These are phyloP conservation scores for Scaptomyza montana DNA, from an alignment of 1,140 invertebrate genomes.

Conservation along the genomic window DNA sequence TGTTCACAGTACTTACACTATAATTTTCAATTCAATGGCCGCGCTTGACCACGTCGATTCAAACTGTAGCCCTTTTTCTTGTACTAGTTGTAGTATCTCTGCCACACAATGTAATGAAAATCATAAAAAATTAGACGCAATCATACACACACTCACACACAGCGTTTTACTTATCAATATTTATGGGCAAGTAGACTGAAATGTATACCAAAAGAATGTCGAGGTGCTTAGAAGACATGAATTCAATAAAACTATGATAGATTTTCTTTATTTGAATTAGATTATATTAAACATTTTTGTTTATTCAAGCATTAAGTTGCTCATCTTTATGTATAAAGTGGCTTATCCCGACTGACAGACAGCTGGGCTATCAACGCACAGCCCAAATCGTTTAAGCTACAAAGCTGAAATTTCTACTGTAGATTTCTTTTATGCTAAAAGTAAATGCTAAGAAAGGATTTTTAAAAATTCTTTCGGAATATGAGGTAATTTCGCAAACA, in stretches of 20 bases:
- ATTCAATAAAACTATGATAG: neutral
- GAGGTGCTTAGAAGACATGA: neutral
- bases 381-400: too few species aligned
- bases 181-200: conserved; percentile 21
- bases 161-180: conserved; percentile 41
- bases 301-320: neutral
- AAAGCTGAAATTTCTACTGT: too few species aligned
- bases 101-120: conserved; percentile 62
- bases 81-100: conserved; percentile 2
- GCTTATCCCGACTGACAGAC: too few species aligned
- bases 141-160: conserved; percentile 17
- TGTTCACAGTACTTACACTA: neutral
- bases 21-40: conserved; percentile 41
- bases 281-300: neutral
- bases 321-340: too few species aligned
- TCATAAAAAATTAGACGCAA: conserved; percentile 66
- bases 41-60: conserved; percentile 62
- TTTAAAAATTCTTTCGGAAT: too few species aligned
- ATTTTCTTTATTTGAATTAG: neutral
- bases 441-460: too few species aligned
- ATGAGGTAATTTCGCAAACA: too few species aligned
- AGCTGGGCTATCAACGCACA: too few species aligned
- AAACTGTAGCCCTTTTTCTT: conserved; percentile 22
- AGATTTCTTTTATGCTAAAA: too few species aligned
- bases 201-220: conserved; percentile 1